Evolutionary conservation across 1,140 invertebrate genomes (phyloP).

Genomic region (Bombus fervidus): DNA sequence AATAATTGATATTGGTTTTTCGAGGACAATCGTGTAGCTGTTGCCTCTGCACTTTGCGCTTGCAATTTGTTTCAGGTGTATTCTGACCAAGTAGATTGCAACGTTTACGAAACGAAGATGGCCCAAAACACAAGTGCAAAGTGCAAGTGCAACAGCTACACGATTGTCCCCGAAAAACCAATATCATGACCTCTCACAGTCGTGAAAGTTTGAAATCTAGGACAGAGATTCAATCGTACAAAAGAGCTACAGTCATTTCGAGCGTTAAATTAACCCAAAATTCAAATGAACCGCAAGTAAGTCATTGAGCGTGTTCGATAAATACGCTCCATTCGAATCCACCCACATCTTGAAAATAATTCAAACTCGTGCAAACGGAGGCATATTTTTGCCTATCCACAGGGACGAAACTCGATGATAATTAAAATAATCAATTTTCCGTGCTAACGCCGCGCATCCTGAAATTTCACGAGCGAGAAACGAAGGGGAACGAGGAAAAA

Average conservation of each 20-base stretch:
- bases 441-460: not conserved
- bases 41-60: no score
- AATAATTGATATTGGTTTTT: no score
- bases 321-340: not conserved
- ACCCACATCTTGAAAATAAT: not conserved
- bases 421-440: slow-evolving; percentile 41
- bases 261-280: not conserved
- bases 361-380: not conserved
- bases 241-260: not conserved
- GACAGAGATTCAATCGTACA: not conserved
- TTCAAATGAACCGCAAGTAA: slow-evolving; percentile 3
- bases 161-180: no score
- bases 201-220: no score
- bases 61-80: no score
- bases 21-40: no score
- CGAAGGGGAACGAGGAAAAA: not conserved
- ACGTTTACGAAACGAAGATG: no score
- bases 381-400: not conserved
- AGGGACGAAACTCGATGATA: not conserved
- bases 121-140: no score
- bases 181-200: no score
- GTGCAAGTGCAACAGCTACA: no score
- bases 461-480: slow-evolving; percentile 7
- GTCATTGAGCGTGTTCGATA: not conserved
- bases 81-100: no score